Conservation (phyloP, 2,888 invertebrate genomes). For the Drosophila bunnanda region DNA sequence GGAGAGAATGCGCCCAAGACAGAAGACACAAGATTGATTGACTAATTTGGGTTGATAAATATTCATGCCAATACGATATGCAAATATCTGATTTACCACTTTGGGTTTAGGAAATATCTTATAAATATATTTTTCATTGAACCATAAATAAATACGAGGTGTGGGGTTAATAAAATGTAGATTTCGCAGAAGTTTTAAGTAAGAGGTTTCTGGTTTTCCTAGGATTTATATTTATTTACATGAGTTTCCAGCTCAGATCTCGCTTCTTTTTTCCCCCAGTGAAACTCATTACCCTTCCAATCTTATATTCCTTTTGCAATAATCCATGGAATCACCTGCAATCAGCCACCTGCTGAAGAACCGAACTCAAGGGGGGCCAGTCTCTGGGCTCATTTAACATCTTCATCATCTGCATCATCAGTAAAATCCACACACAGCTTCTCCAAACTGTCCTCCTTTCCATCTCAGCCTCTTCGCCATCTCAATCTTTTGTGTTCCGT, state of each 20-base stretch:
- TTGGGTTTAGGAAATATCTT: not conserved
- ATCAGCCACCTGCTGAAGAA: conserved; percentile 53
- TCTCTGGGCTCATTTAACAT: conserved; percentile 39
- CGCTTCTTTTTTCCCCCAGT: not conserved
- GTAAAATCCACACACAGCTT: conserved; percentile 45
- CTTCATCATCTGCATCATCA: conserved; percentile 51
- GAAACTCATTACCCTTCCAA: conserved; percentile 22
- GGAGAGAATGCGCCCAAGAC: conserved; percentile 21
- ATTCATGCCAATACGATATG: conserved; percentile 2
- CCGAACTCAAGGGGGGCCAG: conserved; percentile 10
- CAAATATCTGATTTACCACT: conserved; percentile 1
- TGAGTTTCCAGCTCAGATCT: no score
- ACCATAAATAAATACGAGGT: conserved; percentile 3
- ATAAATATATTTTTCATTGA: not conserved
- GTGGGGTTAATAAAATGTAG: conserved; percentile 1
- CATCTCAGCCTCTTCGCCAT: not conserved
- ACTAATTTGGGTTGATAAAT: conserved; percentile 13
- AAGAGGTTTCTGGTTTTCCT: not conserved
- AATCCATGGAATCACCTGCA: conserved; percentile 30
- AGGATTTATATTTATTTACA: no score
- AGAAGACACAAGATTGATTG: conserved; percentile 12
- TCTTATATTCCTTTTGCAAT: conserved; percentile 33
- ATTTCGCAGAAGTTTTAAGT: not conserved
- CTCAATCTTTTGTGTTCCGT: conserved; percentile 18
- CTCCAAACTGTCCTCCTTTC: conserved; percentile 66